Conservation (phyloP, 2,113 vertebrate species). For the Psophia crepitans region DNA sequence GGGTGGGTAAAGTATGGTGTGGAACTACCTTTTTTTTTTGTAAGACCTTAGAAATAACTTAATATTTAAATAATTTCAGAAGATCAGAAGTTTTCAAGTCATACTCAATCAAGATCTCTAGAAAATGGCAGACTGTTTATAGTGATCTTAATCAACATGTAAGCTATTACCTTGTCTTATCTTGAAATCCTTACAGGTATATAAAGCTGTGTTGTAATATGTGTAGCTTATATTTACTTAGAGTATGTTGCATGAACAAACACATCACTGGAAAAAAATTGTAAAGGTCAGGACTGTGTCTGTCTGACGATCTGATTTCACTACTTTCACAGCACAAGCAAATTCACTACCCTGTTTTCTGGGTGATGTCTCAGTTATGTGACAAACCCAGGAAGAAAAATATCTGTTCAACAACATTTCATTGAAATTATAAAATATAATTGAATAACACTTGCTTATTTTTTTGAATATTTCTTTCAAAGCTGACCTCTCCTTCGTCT, state of each 20-base stretch:
- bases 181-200: neutral
- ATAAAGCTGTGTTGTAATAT: neutral
- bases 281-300: neutral
- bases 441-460: neutral
- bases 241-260: neutral
- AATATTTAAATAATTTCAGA: neutral
- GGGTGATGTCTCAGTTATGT: neutral
- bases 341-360: neutral
- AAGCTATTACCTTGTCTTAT: neutral
- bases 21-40: neutral
- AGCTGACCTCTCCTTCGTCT: neutral
- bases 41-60: neutral
- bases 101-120: neutral
- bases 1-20: neutral
- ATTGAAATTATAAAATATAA: neutral
- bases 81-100: neutral
- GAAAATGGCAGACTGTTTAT: neutral
- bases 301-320: neutral
- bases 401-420: neutral
- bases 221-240: neutral
- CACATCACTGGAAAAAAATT: neutral
- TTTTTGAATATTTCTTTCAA: neutral
- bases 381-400: neutral
- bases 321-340: neutral
- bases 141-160: neutral